phyloP scores from a whole-genome alignment of 2,113 vertebrate species.

The Microcebus tavaratra region DNA sequence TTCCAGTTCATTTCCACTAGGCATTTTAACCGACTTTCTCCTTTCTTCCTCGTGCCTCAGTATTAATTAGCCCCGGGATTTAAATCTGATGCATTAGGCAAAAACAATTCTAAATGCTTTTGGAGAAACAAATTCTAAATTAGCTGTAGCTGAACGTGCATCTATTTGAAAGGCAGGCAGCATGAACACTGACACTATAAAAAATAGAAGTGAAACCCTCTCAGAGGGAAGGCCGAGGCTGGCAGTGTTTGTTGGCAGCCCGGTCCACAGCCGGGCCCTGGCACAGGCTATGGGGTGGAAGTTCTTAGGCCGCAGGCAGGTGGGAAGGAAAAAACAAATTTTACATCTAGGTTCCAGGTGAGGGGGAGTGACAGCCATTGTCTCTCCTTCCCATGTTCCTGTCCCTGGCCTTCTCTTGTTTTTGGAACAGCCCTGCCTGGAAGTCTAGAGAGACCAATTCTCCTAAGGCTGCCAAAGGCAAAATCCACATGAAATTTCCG shows the following conservation, averaged over 20 bases:
- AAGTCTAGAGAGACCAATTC: neutral
- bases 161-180: constrained; percentile 66
- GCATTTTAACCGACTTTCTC: constrained; percentile 57
- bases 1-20: constrained; percentile 48
- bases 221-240: neutral
- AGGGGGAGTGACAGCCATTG: neutral
- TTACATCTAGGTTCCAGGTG: neutral
- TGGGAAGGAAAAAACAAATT: neutral
- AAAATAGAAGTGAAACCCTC: constrained; percentile 34
- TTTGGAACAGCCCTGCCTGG: neutral
- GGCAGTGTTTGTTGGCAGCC: neutral
- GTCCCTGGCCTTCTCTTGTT: neutral
- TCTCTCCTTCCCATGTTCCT: neutral
- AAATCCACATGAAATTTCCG: neutral
- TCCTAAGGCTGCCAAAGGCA: neutral
- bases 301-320: neutral
- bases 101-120: constrained; percentile 78
- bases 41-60: constrained; percentile 50
- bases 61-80: constrained; percentile 74
- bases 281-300: neutral
- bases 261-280: neutral
- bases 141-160: constrained; percentile 66
- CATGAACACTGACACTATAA: constrained; percentile 11
- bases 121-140: constrained; percentile 77
- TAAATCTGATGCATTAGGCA: constrained; percentile 75